phyloP scores from a whole-genome alignment of 2,888 invertebrate genomes.

The Mactromeris polynyma region DNA sequence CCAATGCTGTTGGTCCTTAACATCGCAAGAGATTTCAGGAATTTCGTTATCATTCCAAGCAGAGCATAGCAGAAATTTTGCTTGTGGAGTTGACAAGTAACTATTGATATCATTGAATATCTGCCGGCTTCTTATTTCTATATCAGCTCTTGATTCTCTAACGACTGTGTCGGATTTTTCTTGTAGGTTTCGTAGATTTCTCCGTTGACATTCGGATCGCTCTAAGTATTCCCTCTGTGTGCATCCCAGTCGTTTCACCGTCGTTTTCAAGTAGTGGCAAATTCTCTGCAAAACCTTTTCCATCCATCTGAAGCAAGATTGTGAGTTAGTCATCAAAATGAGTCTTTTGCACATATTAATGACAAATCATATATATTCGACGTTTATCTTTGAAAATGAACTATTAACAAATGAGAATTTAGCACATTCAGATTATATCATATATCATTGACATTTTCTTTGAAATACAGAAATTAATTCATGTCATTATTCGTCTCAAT shows the following conservation, averaged over 20 bases:
- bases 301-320: constrained; percentile 76
- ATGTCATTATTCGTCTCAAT: too few species aligned
- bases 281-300: constrained; percentile 75
- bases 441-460: too few species aligned
- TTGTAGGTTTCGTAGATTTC: constrained; percentile 66
- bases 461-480: too few species aligned
- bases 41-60: constrained; percentile 71
- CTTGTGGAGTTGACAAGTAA: constrained; percentile 55
- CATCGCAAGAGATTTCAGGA: constrained; percentile 44
- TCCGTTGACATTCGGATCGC: constrained; percentile 55
- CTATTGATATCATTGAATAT: constrained; percentile 57
- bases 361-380: neutral
- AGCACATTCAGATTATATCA: too few species aligned
- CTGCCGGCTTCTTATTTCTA: constrained; percentile 59
- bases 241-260: constrained; percentile 71
- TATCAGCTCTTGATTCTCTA: constrained; percentile 44
- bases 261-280: constrained; percentile 73
- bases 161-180: constrained; percentile 66
- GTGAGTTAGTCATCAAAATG: too few species aligned
- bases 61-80: constrained; percentile 58
- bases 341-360: too few species aligned
- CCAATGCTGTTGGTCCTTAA: constrained; percentile 50
- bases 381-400: neutral
- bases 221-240: constrained; percentile 71
- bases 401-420: too few species aligned